Percentiles rank a stretch among this genome's conserved stretches.
These are phyloP conservation scores for Noctuana brunneofusca DNA, from an alignment of 2,888 invertebrate genomes.

Conservation along the genomic window DNA sequence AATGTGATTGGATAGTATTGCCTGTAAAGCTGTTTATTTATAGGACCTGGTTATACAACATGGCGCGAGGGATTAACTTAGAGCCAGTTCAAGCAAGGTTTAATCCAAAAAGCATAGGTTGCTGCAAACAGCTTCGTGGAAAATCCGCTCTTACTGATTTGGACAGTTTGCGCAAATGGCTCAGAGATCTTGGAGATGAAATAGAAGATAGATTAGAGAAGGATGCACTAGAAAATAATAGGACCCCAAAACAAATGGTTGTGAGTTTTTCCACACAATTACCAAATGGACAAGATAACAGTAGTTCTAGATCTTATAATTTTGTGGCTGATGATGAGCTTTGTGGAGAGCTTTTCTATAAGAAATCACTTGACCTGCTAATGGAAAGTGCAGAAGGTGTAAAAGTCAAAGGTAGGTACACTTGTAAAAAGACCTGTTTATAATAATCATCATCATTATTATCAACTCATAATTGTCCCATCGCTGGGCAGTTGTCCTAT, in stretches of 20 bases:
- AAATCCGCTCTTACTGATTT: slow-evolving; percentile 86
- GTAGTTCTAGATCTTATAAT: slow-evolving; percentile 85
- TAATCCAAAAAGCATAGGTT: slow-evolving; percentile 96
- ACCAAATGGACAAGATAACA: slow-evolving; percentile 78
- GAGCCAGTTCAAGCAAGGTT: slow-evolving; percentile 94
- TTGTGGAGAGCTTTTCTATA: slow-evolving; percentile 86
- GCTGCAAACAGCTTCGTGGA: slow-evolving; percentile 96
- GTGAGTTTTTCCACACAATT: slow-evolving; percentile 86
- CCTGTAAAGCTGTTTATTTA: too few species aligned
- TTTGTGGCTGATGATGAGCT: slow-evolving; percentile 83
- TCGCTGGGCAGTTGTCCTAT: too few species aligned
- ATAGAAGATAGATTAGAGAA: slow-evolving; percentile 91
- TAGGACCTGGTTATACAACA: slow-evolving; percentile 92
- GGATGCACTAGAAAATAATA: slow-evolving; percentile 91
- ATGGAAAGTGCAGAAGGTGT: slow-evolving; percentile 82
- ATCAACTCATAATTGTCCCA: too few species aligned
- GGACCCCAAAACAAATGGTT: slow-evolving; percentile 90
- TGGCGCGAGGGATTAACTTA: slow-evolving; percentile 92
- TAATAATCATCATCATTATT: too few species aligned
- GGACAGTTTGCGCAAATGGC: slow-evolving; percentile 90
- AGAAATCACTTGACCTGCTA: slow-evolving; percentile 86
- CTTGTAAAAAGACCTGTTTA: not conserved
- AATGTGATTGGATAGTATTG: too few species aligned
- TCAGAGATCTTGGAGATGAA: slow-evolving; percentile 90
- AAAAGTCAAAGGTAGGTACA: slow-evolving; percentile 58